Percentiles rank a stretch among this genome's conserved stretches.
Evolutionary conservation across 2,113 vertebrate genomes (phyloP).

Genomic region (Oreochromis niloticus): DNA sequence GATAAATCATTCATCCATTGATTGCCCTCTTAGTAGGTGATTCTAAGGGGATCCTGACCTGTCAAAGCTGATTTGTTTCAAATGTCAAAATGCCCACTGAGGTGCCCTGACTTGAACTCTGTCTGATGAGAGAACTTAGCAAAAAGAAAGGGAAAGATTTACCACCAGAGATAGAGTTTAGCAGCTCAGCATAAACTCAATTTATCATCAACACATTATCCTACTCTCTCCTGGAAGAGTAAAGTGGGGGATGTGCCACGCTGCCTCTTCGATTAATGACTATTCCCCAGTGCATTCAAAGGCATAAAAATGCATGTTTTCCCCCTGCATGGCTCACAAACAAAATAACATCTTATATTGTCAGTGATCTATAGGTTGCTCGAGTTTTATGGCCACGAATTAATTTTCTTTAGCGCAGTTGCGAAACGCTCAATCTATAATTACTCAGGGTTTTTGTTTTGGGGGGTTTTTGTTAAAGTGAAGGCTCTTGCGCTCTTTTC

Average conservation of each 20-base stretch:
- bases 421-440: neutral
- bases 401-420: neutral
- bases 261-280: constrained; percentile 75
- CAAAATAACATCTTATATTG: constrained; percentile 35
- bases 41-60: constrained; percentile 62
- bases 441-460: neutral
- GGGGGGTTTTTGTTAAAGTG: neutral
- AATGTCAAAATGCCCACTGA: constrained; percentile 65
- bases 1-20: constrained; percentile 51
- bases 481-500: neutral
- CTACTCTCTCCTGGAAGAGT: constrained; percentile 64
- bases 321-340: neutral
- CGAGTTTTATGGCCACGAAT: neutral
- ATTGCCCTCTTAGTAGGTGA: constrained; percentile 70
- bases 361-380: constrained; percentile 26
- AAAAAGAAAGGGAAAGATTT: constrained; percentile 74
- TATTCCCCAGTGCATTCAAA: constrained; percentile 61
- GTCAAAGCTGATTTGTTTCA: constrained; percentile 77
- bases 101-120: constrained; percentile 56
- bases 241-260: constrained; percentile 44
- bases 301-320: constrained; percentile 53
- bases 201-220: constrained; percentile 79
- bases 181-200: constrained; percentile 73
- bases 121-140: constrained; percentile 64
- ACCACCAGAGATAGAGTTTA: constrained; percentile 74